Evolutionary conservation across 2,888 invertebrate genomes (phyloP).

Genomic region (Drosophila falleni): DNA sequence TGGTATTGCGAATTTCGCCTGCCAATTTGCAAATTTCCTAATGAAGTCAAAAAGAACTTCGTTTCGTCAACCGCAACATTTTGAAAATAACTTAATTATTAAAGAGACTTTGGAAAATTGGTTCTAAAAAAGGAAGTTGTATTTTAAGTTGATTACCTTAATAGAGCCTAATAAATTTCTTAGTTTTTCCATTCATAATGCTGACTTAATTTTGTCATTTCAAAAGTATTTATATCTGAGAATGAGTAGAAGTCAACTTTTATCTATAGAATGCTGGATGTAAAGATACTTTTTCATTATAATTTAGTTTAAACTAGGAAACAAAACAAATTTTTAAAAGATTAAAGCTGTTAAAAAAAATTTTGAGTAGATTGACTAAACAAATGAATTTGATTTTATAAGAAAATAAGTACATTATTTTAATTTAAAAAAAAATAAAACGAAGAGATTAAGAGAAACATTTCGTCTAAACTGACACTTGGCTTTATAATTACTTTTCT

Average conservation of each 20-base stretch:
- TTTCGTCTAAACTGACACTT: no score
- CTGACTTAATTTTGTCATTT: background rate
- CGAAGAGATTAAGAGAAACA: no score
- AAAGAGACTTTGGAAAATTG: background rate
- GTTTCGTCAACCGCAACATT: conserved; percentile 36
- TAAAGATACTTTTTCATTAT: background rate
- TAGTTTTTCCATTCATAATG: background rate
- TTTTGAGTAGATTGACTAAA: no score
- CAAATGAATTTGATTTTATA: no score
- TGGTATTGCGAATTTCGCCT: conserved; percentile 56
- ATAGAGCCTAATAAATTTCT: background rate
- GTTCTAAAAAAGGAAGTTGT: background rate
- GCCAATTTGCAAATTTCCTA: conserved; percentile 51
- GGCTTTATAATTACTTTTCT: no score
- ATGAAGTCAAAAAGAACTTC: conserved; percentile 48
- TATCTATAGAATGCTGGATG: background rate
- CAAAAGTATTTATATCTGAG: background rate
- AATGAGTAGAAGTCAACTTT: background rate
- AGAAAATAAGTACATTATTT: no score
- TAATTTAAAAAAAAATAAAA: no score
- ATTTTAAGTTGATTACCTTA: conserved; percentile 1
- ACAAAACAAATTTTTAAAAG: no score
- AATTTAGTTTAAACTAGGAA: no score
- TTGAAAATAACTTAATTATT: conserved; percentile 19
- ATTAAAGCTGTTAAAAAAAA: no score